Conservation (phyloP, 2,888 invertebrate species). For the Caprella mutica region DNA sequence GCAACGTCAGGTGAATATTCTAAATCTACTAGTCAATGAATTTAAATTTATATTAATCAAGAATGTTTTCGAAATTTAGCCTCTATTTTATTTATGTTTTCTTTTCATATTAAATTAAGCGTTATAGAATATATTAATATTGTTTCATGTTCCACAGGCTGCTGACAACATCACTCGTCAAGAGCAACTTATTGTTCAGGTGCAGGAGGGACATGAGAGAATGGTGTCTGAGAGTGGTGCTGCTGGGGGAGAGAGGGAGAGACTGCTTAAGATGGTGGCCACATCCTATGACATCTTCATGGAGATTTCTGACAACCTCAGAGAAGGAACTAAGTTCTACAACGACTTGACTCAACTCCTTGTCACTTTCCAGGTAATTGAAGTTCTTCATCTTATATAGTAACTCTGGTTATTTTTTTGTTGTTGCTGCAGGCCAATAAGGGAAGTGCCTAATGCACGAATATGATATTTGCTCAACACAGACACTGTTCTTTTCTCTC, state of each 20-base stretch:
- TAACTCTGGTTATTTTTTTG: not conserved
- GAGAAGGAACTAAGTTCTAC: constrained; percentile 93
- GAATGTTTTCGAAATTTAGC: too few species aligned
- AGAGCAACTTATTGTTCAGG: constrained; percentile 53
- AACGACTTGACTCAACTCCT: constrained; percentile 84
- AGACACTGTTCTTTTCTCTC: too few species aligned
- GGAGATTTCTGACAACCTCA: constrained; percentile 78
- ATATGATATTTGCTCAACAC: too few species aligned
- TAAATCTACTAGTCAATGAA: too few species aligned
- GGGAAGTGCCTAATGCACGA: too few species aligned
- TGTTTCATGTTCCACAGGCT: too few species aligned
- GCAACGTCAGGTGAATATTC: constrained; percentile 72
- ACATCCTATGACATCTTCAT: constrained; percentile 84
- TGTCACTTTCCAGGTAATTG: constrained; percentile 54
- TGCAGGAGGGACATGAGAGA: constrained; percentile 45
- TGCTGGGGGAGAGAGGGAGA: constrained; percentile 57
- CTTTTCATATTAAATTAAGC: too few species aligned
- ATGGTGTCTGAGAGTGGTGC: constrained; percentile 41
- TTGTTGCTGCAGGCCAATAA: too few species aligned
- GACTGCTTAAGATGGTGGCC: constrained; percentile 70
- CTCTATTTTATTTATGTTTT: too few species aligned
- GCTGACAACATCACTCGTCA: constrained; percentile 59
- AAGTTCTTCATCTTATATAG: not conserved
- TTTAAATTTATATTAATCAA: too few species aligned
- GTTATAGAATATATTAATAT: too few species aligned